Evolutionary conservation across 2,888 invertebrate genomes (phyloP), one percentile per base, ranked within the genome.

Genomic region (Hecatera dysodea): DNA sequence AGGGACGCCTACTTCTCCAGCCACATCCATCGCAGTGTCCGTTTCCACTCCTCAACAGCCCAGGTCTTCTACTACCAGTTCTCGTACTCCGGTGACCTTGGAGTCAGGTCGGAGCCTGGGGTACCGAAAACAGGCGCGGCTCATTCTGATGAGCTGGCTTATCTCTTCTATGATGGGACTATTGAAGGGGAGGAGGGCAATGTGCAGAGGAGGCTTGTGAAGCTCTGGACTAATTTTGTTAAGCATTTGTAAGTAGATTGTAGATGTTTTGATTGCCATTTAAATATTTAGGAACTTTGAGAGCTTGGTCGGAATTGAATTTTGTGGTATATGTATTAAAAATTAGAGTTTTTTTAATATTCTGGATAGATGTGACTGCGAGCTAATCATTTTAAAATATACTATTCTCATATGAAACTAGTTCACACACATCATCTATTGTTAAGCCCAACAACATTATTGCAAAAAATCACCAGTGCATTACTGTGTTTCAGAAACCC

Each of bases 1-100:
- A 96, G 95, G 62, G 95, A 96, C 75, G 93, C 90, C 4, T 95
- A 94, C 72, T 95, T 95, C 78, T 75, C 91, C 5, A 91, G 85
- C 60, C 94, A 95, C 78, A 90, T 95, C 6, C 89, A 94, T 73
- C 89, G 93, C 24, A 93, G 93, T 72, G 90, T 88, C 9, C 87
- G 88, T 3, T 82, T 92, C 15, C 94, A 94, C 80, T 90, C 92
- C 0, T 74, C 86, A 8, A 76, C 85, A 1, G 76, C 78, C 1
- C 90, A 92, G 0, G 91, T 94, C 1, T 95, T 91, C 81, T 91
- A 89, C 81, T 96, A 96, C 80, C 93, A 92, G 86, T 95, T 95
- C 84, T 93, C 94, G 0, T 85, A 94, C 80, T 73, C 85, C 1
- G 91, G 94, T 2, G 77, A 84, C 11, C 72, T 82, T 2, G 95